Conservation (phyloP, 1,140 invertebrate genomes). For the Neotoxoptera formosana region DNA sequence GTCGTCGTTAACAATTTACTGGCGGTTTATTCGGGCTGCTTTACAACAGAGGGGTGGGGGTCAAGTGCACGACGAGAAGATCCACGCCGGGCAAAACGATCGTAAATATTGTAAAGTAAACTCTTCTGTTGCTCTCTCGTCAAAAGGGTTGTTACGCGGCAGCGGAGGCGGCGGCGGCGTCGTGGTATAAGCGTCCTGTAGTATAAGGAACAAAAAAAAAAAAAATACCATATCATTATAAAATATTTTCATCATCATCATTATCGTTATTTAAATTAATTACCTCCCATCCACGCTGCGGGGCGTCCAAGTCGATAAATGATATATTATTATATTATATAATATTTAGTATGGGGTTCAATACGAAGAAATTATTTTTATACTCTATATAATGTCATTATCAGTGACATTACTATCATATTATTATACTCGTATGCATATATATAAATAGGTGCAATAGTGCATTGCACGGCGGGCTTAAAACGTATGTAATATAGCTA, state of each 20-base stretch:
- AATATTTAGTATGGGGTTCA: neutral
- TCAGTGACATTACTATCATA: neutral
- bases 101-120: conserved; percentile 7
- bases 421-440: too few species aligned
- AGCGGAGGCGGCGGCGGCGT: neutral
- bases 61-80: conserved; percentile 36
- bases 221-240: neutral
- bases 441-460: neutral
- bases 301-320: neutral
- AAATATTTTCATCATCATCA: neutral
- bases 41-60: neutral
- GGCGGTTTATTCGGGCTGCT: conserved; percentile 34
- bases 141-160: neutral
- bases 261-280: neutral
- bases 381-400: neutral
- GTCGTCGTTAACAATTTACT: conserved; percentile 46
- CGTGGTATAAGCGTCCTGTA: neutral
- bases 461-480: too few species aligned
- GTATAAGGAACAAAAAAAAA: neutral
- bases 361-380: neutral
- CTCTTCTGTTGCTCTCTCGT: neutral
- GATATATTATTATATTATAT: neutral
- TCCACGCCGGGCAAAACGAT: neutral
- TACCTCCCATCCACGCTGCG: neutral
- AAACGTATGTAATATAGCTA: too few species aligned